phyloP scores from a whole-genome alignment of 1,140 invertebrate genomes.

The Theocolax elegans region DNA sequence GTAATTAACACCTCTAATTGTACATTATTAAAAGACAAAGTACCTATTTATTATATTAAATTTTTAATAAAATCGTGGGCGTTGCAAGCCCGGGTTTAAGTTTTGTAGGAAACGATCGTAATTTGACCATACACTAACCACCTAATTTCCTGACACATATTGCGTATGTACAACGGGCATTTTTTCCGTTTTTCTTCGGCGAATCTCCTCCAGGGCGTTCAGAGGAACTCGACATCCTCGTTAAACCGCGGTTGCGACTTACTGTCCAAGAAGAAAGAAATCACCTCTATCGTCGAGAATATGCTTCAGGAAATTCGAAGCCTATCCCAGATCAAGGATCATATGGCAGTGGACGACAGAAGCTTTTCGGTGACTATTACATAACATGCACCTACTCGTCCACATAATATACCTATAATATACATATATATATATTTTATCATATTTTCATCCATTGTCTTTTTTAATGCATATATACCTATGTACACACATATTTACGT shows the following conservation, averaged over 20 bases:
- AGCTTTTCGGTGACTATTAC: slow-evolving; percentile 71
- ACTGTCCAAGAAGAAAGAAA: slow-evolving; percentile 72
- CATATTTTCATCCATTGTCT: too few relatives aligned
- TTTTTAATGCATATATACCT: too few relatives aligned
- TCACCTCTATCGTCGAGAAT: slow-evolving; percentile 80
- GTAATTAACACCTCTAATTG: not conserved
- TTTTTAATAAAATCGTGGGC: not conserved
- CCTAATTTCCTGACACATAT: not conserved
- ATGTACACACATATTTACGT: too few relatives aligned
- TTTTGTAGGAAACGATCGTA: slow-evolving; percentile 14
- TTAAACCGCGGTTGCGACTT: not conserved
- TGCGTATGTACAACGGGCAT: slow-evolving; percentile 23
- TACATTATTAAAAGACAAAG: not conserved
- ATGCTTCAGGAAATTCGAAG: slow-evolving; percentile 74
- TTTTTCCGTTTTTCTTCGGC: slow-evolving; percentile 29
- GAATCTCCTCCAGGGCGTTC: slow-evolving; percentile 50
- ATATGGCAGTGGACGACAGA: slow-evolving; percentile 56
- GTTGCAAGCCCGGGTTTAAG: not conserved
- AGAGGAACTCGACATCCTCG: slow-evolving; percentile 61
- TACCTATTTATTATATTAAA: not conserved
- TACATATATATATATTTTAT: too few relatives aligned
- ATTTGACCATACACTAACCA: slow-evolving; percentile 22
- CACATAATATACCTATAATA: not conserved
- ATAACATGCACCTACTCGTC: slow-evolving; percentile 45
- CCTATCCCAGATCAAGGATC: slow-evolving; percentile 68